Base-by-base conservation (phyloP, 2,888 invertebrate genomes). In the Acrobasis suavella region DNA sequence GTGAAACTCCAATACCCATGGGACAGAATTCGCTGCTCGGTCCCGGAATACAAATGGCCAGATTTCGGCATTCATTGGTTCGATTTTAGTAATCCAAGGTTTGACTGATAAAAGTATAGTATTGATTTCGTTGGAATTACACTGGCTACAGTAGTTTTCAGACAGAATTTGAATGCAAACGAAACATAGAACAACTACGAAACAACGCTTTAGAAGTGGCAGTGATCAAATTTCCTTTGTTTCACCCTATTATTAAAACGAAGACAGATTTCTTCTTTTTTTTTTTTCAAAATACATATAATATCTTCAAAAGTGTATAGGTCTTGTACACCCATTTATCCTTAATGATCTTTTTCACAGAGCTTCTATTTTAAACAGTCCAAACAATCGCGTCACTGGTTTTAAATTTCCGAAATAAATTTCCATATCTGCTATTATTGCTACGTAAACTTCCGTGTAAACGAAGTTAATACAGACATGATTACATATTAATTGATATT, bases 11-110 rank as follows among this genome's bases (percentile, higher is more conserved):
- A 74, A 82, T 83, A 77, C 80, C 80, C 79, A 63, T 49, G 80
- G 79, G 83, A 80, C 80, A 78, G 78, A 72, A 75, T 72, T 70
- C 70, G 69, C 60, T 66, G 72, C 65, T 69, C 72, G 70, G 68
- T 69, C 72, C 66, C 62, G 65, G 86, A 83, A 86, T 87, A 87
- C 81, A 85, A 87, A 87, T 87, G 78, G 77, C 68, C 67, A 72
- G 76, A 83, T 83, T 85, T 80, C 58, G 69, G 68, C 56, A 37
- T 55, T 55, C 49, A 69, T 68, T 67, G 65, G 55, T 39, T 52
- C 55, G 61, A 49, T 67, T 71, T 69, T 66, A 72, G 71, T 72
- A 71, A 69, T 65, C 60, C 62, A 67, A 66, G 60, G 51, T 60
- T 52, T 22, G 66, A 71, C 64, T 69, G 69, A 71, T 68, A 70